Base-by-base conservation (phyloP, 1,140 invertebrate species). In the Acromyrmex charruanus region DNA sequence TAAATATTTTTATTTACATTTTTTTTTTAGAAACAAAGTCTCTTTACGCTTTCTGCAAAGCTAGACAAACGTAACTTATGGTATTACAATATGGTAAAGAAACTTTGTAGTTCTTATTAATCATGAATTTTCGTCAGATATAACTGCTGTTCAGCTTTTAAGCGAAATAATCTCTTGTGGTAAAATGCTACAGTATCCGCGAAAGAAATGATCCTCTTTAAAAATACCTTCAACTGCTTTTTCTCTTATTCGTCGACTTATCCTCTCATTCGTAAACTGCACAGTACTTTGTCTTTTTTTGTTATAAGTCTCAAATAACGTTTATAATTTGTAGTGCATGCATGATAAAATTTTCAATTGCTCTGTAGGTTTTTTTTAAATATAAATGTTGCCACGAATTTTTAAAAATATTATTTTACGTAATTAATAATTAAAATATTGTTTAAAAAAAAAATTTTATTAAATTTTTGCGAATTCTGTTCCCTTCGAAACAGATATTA, bases 151-250 rank as follows among this genome's bases (percentile, higher is more conserved):
- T 74, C 12, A 21, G 35, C 12, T 59, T 44, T 14, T 61, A 61
- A 53, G 25, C 28, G 28, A 49, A 16, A 61, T 74, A 82, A 74
- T 84, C 18, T 75, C 4, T 75, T 14, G n/a, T 12, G 69, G 25
- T 61, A n/a, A 75, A 75, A 51, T n/a, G 44, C 3, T 18, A 25
- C 3, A 28, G 18, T 12, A 61, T 61, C 18, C 1, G 3, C 25
- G 14, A 58, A 75, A 63, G 39, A 51, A 49, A 49, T 21, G 39
- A 5, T 84, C 44, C 55, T 18, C 69, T 84, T 84, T 84, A 75
- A 84, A 82, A 51, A 74, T 82, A 21, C 7, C 39, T 63, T 63
- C 68, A 61, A 49, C 39, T 39, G 25, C 21, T 61, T 84, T 49
- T 31, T 53, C 12, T 25, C 39, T 49, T 51, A 68, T 68, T 21